Evolutionary conservation across 2,888 invertebrate genomes (phyloP).

Genomic region (Drosophila mettleri): DNA sequence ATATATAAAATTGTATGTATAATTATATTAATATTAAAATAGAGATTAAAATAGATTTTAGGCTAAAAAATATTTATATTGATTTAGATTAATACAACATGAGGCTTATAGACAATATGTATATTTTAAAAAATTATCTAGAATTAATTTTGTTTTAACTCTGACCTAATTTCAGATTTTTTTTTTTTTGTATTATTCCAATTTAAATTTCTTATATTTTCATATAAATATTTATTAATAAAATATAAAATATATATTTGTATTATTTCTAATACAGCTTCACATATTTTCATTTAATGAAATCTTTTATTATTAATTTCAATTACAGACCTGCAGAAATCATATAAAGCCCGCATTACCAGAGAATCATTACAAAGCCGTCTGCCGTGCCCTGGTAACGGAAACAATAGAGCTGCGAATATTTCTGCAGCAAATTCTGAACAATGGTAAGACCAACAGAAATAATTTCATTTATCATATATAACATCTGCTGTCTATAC

Average conservation of each 20-base stretch:
- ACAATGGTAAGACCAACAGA: constrained; percentile 84
- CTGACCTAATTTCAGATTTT: neutral
- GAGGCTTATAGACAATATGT: too few relatives aligned
- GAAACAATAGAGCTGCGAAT: constrained; percentile 95
- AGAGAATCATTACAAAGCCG: constrained; percentile 91
- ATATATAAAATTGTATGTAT: too few relatives aligned
- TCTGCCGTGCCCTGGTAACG: constrained; percentile 95
- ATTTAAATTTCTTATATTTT: too few relatives aligned
- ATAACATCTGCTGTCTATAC: neutral
- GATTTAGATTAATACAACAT: too few relatives aligned
- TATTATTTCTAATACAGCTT: too few relatives aligned
- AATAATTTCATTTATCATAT: neutral
- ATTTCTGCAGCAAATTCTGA: constrained; percentile 93
- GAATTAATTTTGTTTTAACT: neutral
- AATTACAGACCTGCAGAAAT: constrained; percentile 86
- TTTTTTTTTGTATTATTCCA: neutral
- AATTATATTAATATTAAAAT: too few relatives aligned
- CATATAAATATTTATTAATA: neutral
- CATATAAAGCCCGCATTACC: constrained; percentile 86
- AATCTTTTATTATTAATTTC: neutral
- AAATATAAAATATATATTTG: neutral
- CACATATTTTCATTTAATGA: too few relatives aligned
- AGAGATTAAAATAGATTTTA: neutral
- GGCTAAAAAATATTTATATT: neutral
- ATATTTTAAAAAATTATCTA: neutral